Evolutionary conservation across 1,140 invertebrate genomes (phyloP).

Genomic region (Cataglyphis hispanica): DNA sequence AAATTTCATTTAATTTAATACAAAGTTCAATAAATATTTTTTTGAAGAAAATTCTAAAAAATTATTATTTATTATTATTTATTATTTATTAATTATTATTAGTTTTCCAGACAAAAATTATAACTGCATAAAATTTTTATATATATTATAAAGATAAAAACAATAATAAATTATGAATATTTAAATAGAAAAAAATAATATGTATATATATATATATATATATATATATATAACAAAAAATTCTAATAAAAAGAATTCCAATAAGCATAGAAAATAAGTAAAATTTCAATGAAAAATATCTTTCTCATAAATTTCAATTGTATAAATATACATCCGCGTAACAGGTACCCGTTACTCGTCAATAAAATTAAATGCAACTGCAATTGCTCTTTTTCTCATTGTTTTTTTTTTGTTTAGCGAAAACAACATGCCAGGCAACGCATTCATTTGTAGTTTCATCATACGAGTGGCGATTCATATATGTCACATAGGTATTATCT

Average conservation of each 20-base stretch:
- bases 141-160: neutral
- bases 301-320: neutral
- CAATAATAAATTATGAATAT: neutral
- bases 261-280: neutral
- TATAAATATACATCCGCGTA: neutral
- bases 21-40: too few relatives aligned
- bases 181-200: neutral
- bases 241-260: neutral
- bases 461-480: conserved; percentile 8
- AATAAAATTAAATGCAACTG: conserved; percentile 33
- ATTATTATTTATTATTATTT: too few relatives aligned
- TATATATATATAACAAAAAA: neutral
- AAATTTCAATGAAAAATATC: neutral
- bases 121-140: neutral
- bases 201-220: neutral
- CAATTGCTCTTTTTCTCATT: neutral
- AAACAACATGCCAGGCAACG: conserved; percentile 43
- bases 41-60: neutral
- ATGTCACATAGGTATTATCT: conserved; percentile 57
- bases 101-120: neutral
- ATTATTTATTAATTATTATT: too few relatives aligned
- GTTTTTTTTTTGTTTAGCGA: conserved; percentile 31
- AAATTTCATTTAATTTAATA: too few relatives aligned
- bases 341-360: conserved; percentile 14
- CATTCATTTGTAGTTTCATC: conserved; percentile 53